Percentiles rank a stretch among this genome's conserved stretches.
Conservation (phyloP, 2,888 invertebrate species). For the Drosophila antonietae region DNA sequence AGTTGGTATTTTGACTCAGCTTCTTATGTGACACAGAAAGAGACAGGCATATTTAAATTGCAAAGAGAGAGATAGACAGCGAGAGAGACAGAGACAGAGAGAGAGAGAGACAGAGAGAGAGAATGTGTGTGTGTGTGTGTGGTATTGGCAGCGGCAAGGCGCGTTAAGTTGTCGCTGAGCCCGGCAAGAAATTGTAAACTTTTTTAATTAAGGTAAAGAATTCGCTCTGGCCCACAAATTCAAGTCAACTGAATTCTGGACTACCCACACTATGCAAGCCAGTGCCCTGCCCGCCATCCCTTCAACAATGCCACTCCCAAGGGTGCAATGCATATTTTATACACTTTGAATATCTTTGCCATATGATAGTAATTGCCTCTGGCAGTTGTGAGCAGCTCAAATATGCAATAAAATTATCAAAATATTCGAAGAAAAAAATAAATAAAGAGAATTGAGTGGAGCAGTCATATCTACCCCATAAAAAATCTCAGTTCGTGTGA, state of each 20-base stretch:
- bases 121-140: neutral
- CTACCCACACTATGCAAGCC: conserved; percentile 5
- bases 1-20: conserved; percentile 65
- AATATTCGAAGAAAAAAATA: neutral
- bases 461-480: no score
- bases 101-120: neutral
- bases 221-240: conserved; percentile 48
- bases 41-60: neutral
- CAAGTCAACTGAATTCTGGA: conserved; percentile 27
- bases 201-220: conserved; percentile 76
- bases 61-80: neutral
- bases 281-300: neutral
- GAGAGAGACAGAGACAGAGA: neutral
- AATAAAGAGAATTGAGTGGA: neutral
- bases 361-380: conserved; percentile 19
- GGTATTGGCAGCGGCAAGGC: conserved; percentile 16
- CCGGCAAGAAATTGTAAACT: conserved; percentile 63
- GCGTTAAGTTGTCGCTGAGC: conserved; percentile 60
- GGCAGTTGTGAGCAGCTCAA: neutral
- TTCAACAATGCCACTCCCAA: neutral
- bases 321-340: conserved; percentile 43
- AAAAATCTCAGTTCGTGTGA: no score
- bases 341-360: conserved; percentile 17
- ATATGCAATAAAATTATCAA: neutral
- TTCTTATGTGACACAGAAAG: conserved; percentile 59